phyloP scores from a whole-genome alignment of 2,113 vertebrate species.

The Stigmatopora argus region DNA sequence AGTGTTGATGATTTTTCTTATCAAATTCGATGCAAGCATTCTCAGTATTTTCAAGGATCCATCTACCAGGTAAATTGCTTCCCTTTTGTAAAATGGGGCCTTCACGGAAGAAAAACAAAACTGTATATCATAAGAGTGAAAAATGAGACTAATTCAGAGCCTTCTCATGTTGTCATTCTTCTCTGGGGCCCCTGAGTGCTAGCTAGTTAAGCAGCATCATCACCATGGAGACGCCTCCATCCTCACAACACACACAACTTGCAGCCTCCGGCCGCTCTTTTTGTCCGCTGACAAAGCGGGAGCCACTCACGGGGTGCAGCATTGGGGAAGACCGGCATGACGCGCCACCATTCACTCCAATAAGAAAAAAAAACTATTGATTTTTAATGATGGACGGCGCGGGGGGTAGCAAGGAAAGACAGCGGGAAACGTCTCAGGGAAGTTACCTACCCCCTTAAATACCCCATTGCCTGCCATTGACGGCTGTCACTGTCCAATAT shows the following conservation, averaged over 20 bases:
- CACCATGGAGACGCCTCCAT: slow-evolving; percentile 92
- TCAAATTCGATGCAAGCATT: too few species aligned
- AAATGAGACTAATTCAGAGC: slow-evolving; percentile 98
- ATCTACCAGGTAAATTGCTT: slow-evolving; percentile 61
- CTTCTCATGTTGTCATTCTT: slow-evolving; percentile 97
- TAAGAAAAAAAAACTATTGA: slow-evolving; percentile 67
- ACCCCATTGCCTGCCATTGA: neutral
- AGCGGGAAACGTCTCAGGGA: slow-evolving; percentile 1
- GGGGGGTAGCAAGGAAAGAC: slow-evolving; percentile 12
- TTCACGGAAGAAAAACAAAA: slow-evolving; percentile 51
- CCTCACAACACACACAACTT: slow-evolving; percentile 64
- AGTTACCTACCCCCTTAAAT: neutral
- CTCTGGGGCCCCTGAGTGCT: slow-evolving; percentile 85
- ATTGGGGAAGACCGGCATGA: slow-evolving; percentile 74
- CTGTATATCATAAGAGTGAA: slow-evolving; percentile 93
- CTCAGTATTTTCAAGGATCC: too few species aligned
- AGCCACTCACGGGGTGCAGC: slow-evolving; percentile 90
- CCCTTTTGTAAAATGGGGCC: slow-evolving; percentile 69
- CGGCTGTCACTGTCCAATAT: too few species aligned
- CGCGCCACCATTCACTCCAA: slow-evolving; percentile 40
- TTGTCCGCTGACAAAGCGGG: slow-evolving; percentile 93
- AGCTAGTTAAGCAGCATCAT: slow-evolving; percentile 87
- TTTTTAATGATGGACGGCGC: slow-evolving; percentile 61
- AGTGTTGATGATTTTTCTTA: too few species aligned
- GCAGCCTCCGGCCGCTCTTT: slow-evolving; percentile 44